Conservation (phyloP, 2,113 vertebrate species). For the Chloroceryle aenea region DNA sequence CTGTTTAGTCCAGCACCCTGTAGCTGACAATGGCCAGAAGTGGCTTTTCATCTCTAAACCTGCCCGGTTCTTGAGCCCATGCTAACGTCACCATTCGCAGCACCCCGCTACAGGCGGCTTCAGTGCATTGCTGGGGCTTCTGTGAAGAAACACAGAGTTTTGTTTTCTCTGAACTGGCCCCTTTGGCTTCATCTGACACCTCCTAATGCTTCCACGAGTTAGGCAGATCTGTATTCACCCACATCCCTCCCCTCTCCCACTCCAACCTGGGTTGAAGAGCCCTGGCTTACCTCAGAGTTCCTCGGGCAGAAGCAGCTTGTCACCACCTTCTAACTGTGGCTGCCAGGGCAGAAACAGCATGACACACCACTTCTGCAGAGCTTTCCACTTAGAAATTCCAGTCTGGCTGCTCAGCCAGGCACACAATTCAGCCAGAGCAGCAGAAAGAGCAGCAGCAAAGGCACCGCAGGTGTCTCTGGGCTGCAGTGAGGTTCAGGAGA, state of each 20-base stretch:
- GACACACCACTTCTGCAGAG: background rate
- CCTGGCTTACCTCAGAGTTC: background rate
- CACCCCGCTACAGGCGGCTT: background rate
- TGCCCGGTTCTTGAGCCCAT: background rate
- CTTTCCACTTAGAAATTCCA: background rate
- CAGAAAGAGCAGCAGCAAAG: background rate
- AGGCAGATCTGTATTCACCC: background rate
- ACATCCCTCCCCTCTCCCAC: accelerated
- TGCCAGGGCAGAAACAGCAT: background rate
- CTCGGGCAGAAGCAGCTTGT: background rate
- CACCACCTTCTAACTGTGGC: background rate
- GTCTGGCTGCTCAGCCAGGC: background rate
- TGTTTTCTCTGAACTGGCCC: accelerated
- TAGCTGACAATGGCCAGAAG: background rate
- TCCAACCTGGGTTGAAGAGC: accelerated
- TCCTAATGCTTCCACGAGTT: background rate
- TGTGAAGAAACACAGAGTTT: background rate
- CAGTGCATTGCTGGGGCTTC: background rate
- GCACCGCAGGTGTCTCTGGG: background rate
- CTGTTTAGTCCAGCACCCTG: background rate
- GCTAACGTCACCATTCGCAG: background rate
- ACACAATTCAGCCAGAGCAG: background rate
- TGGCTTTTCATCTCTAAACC: background rate
- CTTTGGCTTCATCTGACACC: background rate
- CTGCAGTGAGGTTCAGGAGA: background rate